Conservation (phyloP, 2,113 vertebrate genomes). For the Rynchops niger region DNA sequence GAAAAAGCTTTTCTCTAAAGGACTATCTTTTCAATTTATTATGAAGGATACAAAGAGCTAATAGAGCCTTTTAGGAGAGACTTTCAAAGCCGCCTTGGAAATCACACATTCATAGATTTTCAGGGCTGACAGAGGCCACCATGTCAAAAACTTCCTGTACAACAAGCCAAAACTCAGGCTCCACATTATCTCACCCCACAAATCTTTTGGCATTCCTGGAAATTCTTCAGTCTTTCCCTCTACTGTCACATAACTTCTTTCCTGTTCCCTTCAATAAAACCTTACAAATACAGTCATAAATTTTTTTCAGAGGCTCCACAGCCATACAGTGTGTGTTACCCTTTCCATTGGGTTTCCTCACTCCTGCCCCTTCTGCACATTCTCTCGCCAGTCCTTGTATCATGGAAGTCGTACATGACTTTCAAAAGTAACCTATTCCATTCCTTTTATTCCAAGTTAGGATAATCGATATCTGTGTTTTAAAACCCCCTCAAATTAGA, state of each 20-base stretch:
- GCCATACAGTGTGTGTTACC: rapidly evolving
- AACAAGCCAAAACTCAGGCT: not conserved
- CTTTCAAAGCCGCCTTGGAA: not conserved
- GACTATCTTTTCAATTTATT: not conserved
- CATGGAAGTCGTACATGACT: not conserved
- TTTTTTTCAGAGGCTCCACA: not conserved
- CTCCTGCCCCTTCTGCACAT: not conserved
- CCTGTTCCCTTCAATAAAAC: not conserved
- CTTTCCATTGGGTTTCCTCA: rapidly evolving
- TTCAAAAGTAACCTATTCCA: not conserved
- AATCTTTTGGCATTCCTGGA: not conserved
- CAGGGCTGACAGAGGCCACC: not conserved
- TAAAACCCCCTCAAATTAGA: rapidly evolving
- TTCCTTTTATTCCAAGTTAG: not conserved
- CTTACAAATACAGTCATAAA: not conserved
- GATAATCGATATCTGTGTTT: not conserved
- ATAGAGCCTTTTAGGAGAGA: not conserved
- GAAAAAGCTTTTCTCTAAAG: not conserved
- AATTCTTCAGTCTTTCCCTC: not conserved
- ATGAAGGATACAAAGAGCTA: not conserved
- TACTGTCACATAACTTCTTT: not conserved
- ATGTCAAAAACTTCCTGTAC: not conserved
- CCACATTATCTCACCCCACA: not conserved
- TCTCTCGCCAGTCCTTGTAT: not conserved
- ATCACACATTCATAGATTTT: not conserved